A percentile compares a stretch with the other conserved stretches of the same genome.
Conservation (phyloP, 2,113 vertebrate genomes). For the Chinchilla lanigera region DNA sequence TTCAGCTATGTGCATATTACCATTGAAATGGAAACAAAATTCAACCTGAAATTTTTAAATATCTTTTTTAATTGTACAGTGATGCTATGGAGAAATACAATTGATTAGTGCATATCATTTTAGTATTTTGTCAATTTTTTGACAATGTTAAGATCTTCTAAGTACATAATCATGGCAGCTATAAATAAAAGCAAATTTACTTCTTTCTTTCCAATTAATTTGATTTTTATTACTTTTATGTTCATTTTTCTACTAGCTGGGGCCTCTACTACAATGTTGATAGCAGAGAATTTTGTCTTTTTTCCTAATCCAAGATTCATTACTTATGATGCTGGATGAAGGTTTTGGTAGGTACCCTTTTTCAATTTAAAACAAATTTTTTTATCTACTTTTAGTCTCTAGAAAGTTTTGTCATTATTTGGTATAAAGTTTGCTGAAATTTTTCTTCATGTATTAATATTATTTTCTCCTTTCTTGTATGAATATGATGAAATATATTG, state of each 20-base stretch:
- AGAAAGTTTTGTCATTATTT: background rate
- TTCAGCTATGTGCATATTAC: background rate
- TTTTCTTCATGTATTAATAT: background rate
- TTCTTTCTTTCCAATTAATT: background rate
- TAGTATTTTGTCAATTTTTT: background rate
- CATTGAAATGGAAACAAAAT: background rate
- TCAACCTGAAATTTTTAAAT: constrained; percentile 4
- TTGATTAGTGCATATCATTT: background rate
- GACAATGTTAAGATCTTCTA: background rate
- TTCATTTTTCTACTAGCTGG: background rate
- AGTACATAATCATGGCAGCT: background rate
- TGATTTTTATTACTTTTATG: background rate
- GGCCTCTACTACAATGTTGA: background rate
- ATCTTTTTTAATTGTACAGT: background rate
- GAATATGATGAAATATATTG: background rate
- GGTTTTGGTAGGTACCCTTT: background rate
- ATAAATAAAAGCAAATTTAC: background rate
- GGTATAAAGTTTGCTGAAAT: background rate
- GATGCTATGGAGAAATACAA: background rate
- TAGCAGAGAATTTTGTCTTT: background rate
- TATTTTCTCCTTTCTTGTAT: background rate
- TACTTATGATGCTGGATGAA: background rate
- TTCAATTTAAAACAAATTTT: background rate
- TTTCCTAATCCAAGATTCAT: background rate
- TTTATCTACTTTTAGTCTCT: background rate